Evolutionary conservation across 2,888 invertebrate genomes (phyloP).

Genomic region (Caenorhabditis sp.): DNA sequence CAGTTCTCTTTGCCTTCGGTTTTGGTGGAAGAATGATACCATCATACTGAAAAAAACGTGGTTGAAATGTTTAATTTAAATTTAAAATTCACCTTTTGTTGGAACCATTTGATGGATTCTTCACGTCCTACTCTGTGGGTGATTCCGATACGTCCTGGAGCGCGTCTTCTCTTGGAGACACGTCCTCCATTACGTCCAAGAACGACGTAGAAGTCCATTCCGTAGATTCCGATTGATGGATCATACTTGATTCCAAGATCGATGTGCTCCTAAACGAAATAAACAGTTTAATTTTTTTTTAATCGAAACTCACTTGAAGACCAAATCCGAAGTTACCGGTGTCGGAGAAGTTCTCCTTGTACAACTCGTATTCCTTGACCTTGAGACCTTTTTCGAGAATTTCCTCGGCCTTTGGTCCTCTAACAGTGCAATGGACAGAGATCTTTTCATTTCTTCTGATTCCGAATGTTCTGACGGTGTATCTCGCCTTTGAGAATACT

Average conservation of each 20-base stretch:
- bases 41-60: conserved; percentile 79
- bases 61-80: too few species aligned
- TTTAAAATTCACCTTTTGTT: conserved; percentile 81
- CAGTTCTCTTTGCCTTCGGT: conserved; percentile 68
- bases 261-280: conserved; percentile 83
- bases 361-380: conserved; percentile 97
- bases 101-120: conserved; percentile 99
- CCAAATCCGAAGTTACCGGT: conserved; percentile 96
- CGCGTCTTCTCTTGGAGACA: conserved; percentile 90
- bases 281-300: neutral
- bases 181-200: conserved; percentile 96
- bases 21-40: conserved; percentile 92
- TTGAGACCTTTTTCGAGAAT: conserved; percentile 96
- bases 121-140: conserved; percentile 92
- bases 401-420: conserved; percentile 98
- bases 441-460: conserved; percentile 99
- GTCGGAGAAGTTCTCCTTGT: conserved; percentile 92
- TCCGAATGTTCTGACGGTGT: conserved; percentile 97
- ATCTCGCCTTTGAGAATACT: conserved; percentile 96
- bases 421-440: conserved; percentile 97
- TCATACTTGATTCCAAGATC: conserved; percentile 98
- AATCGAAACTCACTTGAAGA: conserved; percentile 76
- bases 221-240: conserved; percentile 98
- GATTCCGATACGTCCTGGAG: conserved; percentile 90
- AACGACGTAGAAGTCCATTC: conserved; percentile 98